These are phyloP conservation scores for Hucho hucho DNA, from an alignment of 2,113 vertebrate species.

Conservation along the genomic window DNA sequence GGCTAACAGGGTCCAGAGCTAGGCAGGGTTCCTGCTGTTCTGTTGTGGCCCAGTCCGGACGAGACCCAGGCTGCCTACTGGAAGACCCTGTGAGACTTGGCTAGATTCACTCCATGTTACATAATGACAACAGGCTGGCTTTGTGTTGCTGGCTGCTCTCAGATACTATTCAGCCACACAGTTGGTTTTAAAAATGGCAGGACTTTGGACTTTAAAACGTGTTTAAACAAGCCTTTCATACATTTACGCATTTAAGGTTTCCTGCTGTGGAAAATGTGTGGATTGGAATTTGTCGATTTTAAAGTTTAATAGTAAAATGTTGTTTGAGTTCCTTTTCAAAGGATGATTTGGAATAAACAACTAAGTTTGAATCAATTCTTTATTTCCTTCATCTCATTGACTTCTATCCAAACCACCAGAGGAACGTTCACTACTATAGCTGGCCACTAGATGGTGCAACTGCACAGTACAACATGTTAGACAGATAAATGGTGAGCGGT, in stretches of 20 bases:
- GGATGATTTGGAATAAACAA: neutral
- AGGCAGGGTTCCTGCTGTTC: constrained; percentile 31
- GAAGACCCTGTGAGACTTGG: constrained; percentile 38
- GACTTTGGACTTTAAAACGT: constrained; percentile 13
- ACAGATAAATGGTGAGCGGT: too few species aligned
- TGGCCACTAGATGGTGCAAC: constrained; percentile 38
- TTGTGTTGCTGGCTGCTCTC: constrained; percentile 33
- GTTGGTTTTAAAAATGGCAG: constrained; percentile 35
- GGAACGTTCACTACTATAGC: constrained; percentile 12
- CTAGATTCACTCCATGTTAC: constrained; percentile 31
- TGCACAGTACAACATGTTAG: neutral
- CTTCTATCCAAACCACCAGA: constrained; percentile 1
- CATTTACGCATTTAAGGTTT: neutral
- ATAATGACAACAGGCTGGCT: constrained; percentile 48
- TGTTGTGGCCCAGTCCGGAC: constrained; percentile 37
- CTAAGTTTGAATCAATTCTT: neutral
- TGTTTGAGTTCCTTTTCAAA: neutral
- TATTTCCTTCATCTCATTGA: neutral
- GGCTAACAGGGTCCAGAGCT: constrained; percentile 19
- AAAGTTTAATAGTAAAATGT: neutral
- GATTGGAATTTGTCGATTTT: neutral
- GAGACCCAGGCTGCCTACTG: constrained; percentile 34
- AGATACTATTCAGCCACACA: constrained; percentile 9
- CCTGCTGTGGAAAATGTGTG: neutral
- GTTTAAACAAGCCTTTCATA: neutral